Conservation (phyloP, 1,140 invertebrate species). For the Camponotus vicinus region DNA sequence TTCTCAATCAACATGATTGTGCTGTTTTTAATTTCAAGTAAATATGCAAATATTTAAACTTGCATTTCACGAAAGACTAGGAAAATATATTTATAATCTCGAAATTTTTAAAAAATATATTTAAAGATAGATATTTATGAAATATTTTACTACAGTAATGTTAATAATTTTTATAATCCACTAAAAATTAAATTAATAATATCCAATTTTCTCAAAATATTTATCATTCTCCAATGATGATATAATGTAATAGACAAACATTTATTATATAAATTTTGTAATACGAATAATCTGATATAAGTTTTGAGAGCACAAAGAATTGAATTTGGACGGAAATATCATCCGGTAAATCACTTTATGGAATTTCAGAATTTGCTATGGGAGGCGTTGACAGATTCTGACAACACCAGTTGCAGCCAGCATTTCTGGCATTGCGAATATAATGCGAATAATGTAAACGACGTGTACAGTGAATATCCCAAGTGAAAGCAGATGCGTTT, state of each 20-base stretch:
- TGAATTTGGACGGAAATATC: slow-evolving; percentile 15
- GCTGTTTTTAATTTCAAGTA: slow-evolving; percentile 6
- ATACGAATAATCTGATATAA: too few relatives aligned
- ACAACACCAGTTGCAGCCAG: slow-evolving; percentile 35
- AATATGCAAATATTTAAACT: slow-evolving; percentile 8
- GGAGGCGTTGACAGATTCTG: slow-evolving; percentile 22
- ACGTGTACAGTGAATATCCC: slow-evolving; percentile 25
- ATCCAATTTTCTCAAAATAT: neutral
- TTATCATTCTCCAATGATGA: neutral
- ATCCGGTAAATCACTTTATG: neutral
- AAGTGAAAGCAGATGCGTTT: slow-evolving; percentile 55
- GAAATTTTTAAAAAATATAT: neutral
- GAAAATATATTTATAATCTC: neutral
- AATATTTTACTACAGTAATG: neutral
- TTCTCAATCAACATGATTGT: neutral
- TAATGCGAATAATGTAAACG: slow-evolving; percentile 46
- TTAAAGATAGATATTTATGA: neutral
- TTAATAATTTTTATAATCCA: neutral
- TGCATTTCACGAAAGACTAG: neutral
- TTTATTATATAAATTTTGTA: neutral
- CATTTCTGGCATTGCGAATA: slow-evolving; percentile 32
- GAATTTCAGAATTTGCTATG: slow-evolving; percentile 23
- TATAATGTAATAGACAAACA: neutral
- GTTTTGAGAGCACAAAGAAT: neutral
- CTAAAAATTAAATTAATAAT: neutral